Evolutionary conservation across 2,888 invertebrate species (phyloP), one percentile per base, ranked within the genome.

Genomic region (Plebejus anna): DNA sequence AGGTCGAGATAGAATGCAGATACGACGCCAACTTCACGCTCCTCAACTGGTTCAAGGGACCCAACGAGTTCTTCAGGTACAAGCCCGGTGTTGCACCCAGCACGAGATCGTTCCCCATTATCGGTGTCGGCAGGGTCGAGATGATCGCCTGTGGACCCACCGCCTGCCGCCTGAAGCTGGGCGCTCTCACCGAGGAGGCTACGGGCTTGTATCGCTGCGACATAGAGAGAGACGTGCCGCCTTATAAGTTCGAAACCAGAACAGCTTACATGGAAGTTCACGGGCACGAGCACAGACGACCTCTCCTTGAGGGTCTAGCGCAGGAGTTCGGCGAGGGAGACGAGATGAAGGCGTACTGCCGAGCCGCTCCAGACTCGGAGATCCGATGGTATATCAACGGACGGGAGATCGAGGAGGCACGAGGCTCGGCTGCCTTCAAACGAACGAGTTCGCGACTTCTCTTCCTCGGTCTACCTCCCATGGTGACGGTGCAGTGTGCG

Each of bases 401-500:
- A 0, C 80, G 80, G 9, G 92, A 92, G 79, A 13, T 87, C 5
- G 82, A 83, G 59, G 87, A 89, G 2, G 82, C 89, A 81, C 83
- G 88, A 76, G 90, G 89, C 16, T 86, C 85, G 1, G 79, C 83
- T 0, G 81, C 83, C 1, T 83, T 92, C 42, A 88, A 84, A 59
- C 84, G 82, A 75, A 85, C 82, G 59, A 89, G 88, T 80, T 85
- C 85, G 0, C 84, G 88, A 16, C 79, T 85, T 0, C 80, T 88
- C 6, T 90, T 91, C 87, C 79, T 92, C 81, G 95, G 94, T 82
- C 76, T 89, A 82, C 86, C 94, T 80, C 90, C 94, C 79, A 89
- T 90, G 83, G 85, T 95, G 75, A 94, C 89, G 79, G 90, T 87
- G 82, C 95, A 84, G 81, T 95, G 90, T 88, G 95, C 90, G 70